Base-by-base conservation (phyloP, 2,113 vertebrate genomes). In the Albula glossodonta region DNA sequence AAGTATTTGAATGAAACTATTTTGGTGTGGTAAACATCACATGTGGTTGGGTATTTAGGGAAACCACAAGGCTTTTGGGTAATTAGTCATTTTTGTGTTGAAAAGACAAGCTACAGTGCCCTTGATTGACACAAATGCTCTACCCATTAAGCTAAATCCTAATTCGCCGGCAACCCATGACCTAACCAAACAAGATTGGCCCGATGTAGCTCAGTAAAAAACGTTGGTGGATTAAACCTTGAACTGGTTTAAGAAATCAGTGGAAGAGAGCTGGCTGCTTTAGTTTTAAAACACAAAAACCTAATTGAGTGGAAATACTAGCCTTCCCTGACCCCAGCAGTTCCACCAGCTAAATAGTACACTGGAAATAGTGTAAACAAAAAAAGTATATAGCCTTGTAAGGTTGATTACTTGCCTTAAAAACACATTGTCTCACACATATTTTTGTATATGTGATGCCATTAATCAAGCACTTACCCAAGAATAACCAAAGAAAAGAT, bases 91-190 rank as follows among this genome's bases (percentile, higher is more conserved):
- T 7, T 51, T 51, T 81, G 81, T 4, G 57, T 4, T 82, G 52
- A 57, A 25, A 56, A 11, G 70, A 52, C 84, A 80, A 10, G 56
- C 31, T 86, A 53, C 85, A 79, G 86, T 86, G 63, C 70, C 80
- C 63, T 78, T 85, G 84, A 87, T 85, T 88, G 85, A 78, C 88
- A 90, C 83, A 80, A 57, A 85, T 31, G 84, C 80, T 87, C 84
- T 91, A 86, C 88, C 87, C 88, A 87, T 92, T 93, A 88, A 90
- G 89, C 88, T 77, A 89, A 92, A 93, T 93, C 88, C 91, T 88
- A 91, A 89, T 92, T 93, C 92, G 88, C 63, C 87, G 85, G 87
- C 74, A 90, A 87, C 82, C 41, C 87, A 56, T 86, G 86, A 91
- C 80, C 81, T 49, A 89, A 22, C 85, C 84, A 78, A 85, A 70